A percentile compares a stretch with the other conserved stretches of the same genome.
Evolutionary conservation across 2,797 vertebrate species (phyloP).

Genomic region (Danio choprae): DNA sequence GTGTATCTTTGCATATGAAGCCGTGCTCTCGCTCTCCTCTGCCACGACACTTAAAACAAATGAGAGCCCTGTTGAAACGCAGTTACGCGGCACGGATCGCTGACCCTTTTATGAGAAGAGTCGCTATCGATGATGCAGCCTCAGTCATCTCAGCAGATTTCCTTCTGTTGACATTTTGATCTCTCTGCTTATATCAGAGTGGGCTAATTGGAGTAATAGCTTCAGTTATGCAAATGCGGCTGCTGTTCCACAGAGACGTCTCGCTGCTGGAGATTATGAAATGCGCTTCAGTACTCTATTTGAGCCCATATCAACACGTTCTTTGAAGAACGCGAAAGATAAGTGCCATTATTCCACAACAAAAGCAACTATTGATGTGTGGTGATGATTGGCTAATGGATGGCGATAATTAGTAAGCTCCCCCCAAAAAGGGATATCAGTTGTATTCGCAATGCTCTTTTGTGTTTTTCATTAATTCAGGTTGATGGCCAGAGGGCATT

Average conservation of each 20-base stretch:
- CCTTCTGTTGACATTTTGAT: slow-evolving; percentile 54
- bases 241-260: slow-evolving; percentile 33
- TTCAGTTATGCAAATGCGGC: slow-evolving; percentile 48
- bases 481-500: slow-evolving; percentile 37
- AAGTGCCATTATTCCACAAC: slow-evolving; percentile 41
- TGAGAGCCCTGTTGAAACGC: slow-evolving; percentile 42
- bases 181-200: slow-evolving; percentile 48
- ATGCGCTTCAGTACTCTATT: not conserved
- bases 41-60: slow-evolving; percentile 33
- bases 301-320: slow-evolving; percentile 24
- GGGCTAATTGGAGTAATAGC: slow-evolving; percentile 55
- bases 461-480: slow-evolving; percentile 39
- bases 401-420: slow-evolving; percentile 28
- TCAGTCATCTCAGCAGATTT: slow-evolving; percentile 47
- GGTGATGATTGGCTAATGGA: slow-evolving; percentile 32
- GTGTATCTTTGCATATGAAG: slow-evolving; percentile 7
- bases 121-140: slow-evolving; percentile 34
- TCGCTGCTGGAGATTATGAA: slow-evolving; percentile 31
- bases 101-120: slow-evolving; percentile 48
- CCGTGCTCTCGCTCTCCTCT: slow-evolving; percentile 53
- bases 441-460: not conserved
- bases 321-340: slow-evolving; percentile 34
- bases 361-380: slow-evolving; percentile 39
- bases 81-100: slow-evolving; percentile 14
- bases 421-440: slow-evolving; percentile 15